Base-by-base conservation (phyloP, 2,888 invertebrate species). In the Epinotia demarniana region DNA sequence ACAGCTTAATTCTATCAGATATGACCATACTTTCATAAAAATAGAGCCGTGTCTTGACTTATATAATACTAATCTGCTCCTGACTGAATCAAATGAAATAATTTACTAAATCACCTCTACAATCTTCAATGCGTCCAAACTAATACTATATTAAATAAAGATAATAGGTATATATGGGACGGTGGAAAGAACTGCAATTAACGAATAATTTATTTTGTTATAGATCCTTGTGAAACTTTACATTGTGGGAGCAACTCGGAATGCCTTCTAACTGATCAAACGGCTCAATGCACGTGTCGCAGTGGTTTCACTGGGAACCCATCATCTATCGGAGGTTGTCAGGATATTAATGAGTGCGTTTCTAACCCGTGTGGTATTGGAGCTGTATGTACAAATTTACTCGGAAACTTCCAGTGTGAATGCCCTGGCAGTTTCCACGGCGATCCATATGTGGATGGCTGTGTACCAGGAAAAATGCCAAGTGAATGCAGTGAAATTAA, bases 151-250 rank as follows among this genome's bases (percentile, higher is more conserved):
- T 39, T 39, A 39, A 39, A 39, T 39, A 9, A 13, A 49, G 16
- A 16, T 49, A 16, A 13, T 49, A 13, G 49, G 13, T 49, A 16
- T 49, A 5, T 49, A 49, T 16, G 12, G 49, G 16, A 49, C 16
- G 49, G 49, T 16, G 49, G 16, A 16, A 49, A 16, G 12, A 49
- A 49, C 49, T 49, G 5, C 13, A 39, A 49, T 16, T 49, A 49
- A 49, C 5, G 13, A 49, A 11, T 58, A 61, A 46, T 23, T 57
- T 27, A 16, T 16, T 53, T 6, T 0, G 23, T 33, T 94, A 74
- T 87, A 97, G 97, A 98, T 96, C 98, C 98, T 0, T 98, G 98
- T 87, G 98, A 98, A 94, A 95, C 96, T 39, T 93, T 97, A 55
- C 95, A 96, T 74, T 98, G 98, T 87, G 97, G 97, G 66, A 96